phyloP scores from a whole-genome alignment of 2,113 vertebrate species.

The Sus scrofa region DNA sequence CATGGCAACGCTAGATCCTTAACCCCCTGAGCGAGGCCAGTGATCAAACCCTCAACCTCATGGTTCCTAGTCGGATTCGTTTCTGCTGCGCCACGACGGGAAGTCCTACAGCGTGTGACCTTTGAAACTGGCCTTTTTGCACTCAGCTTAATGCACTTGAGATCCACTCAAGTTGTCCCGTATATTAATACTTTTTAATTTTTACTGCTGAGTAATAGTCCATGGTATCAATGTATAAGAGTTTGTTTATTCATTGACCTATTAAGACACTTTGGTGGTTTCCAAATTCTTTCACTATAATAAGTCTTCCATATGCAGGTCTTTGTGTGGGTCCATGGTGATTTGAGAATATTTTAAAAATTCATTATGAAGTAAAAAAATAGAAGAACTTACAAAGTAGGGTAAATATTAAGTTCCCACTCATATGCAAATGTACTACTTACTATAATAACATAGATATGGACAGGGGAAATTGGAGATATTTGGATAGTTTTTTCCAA shows the following conservation, averaged over 20 bases:
- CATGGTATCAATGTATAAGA: background rate
- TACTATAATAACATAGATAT: background rate
- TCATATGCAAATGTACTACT: background rate
- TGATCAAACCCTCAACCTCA: too few species aligned
- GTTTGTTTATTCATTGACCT: background rate
- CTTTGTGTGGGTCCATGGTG: background rate
- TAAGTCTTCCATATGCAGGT: background rate
- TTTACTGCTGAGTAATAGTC: background rate
- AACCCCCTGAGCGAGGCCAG: too few species aligned
- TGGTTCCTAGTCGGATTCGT: too few species aligned
- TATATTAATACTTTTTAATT: background rate
- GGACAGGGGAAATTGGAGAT: background rate
- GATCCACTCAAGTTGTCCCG: background rate
- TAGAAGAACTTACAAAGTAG: background rate
- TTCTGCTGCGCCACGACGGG: too few species aligned
- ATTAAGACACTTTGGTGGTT: background rate
- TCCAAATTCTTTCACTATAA: background rate
- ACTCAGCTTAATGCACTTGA: background rate
- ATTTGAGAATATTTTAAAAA: constrained; percentile 32
- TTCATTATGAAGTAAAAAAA: background rate
- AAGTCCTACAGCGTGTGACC: background rate
- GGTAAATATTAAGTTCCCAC: background rate
- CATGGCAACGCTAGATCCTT: too few species aligned
- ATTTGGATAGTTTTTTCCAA: background rate
- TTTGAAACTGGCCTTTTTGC: background rate